A percentile compares a stretch with the other conserved stretches of the same genome.
Conservation (phyloP, 2,113 vertebrate genomes). For the Hypanus sabinus region DNA sequence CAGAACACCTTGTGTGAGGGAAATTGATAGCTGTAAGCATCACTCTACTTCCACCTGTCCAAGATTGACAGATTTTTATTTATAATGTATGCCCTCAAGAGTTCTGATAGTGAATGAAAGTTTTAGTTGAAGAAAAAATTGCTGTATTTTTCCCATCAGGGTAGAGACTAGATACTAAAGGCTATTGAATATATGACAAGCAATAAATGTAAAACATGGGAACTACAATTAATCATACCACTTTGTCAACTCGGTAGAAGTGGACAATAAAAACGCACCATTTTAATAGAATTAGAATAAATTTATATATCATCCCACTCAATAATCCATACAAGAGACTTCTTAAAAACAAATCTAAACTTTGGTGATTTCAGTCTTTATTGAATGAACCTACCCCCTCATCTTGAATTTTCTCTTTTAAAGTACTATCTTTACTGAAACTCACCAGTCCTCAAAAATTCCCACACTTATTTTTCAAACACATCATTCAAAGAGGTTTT, state of each 20-base stretch:
- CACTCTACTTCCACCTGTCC: not conserved
- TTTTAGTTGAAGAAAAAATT: not conserved
- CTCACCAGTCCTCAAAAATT: not conserved
- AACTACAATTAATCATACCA: not conserved
- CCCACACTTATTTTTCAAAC: not conserved
- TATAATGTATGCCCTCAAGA: not conserved
- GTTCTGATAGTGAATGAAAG: not conserved
- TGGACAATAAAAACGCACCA: not conserved
- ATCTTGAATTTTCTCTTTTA: not conserved
- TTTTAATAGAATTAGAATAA: not conserved
- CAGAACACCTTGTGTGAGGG: not conserved
- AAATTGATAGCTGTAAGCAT: not conserved
- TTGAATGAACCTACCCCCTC: not conserved
- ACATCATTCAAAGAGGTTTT: not conserved
- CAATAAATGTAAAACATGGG: not conserved
- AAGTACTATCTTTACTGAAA: not conserved
- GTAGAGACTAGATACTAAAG: not conserved
- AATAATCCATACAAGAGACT: not conserved
- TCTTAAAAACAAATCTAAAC: not conserved
- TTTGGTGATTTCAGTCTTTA: not conserved
- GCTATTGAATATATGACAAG: constrained; percentile 2
- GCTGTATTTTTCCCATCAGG: not conserved
- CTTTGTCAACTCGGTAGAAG: not conserved
- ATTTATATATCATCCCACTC: not conserved
- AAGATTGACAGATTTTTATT: not conserved